Conservation (phyloP, 2,888 invertebrate genomes). For the Leucophora obtusa region DNA sequence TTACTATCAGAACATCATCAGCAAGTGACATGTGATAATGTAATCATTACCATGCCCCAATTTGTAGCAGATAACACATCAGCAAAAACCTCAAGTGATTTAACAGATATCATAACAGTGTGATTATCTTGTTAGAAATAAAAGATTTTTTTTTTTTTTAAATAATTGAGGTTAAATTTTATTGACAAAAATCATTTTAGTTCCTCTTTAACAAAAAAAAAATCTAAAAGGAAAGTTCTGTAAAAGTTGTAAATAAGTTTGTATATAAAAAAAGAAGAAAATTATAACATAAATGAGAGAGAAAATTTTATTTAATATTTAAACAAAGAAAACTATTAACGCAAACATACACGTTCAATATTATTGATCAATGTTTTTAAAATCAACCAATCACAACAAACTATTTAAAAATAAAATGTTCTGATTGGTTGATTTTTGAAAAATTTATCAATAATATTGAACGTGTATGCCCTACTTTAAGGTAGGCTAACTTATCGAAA, state of each 20-base stretch:
- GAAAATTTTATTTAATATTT: neutral
- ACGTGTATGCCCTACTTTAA: too few relatives aligned
- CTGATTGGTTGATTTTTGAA: too few relatives aligned
- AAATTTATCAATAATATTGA: too few relatives aligned
- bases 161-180: neutral
- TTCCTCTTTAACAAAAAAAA: neutral
- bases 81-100: constrained; percentile 47
- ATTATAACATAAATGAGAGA: neutral
- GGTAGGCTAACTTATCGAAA: too few relatives aligned
- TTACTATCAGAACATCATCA: constrained; percentile 37
- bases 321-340: constrained; percentile 1
- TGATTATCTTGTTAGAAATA: constrained; percentile 50
- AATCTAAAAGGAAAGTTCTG: neutral
- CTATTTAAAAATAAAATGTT: too few relatives aligned
- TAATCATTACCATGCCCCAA: constrained; percentile 54
- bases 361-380: too few relatives aligned
- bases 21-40: constrained; percentile 46
- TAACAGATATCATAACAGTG: constrained; percentile 60
- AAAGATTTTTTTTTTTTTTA: neutral
- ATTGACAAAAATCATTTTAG: neutral
- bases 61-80: constrained; percentile 12
- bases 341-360: too few relatives aligned
- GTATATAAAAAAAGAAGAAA: constrained; percentile 30
- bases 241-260: constrained; percentile 36
- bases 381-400: too few relatives aligned